Base-by-base conservation (phyloP, 2,113 vertebrate genomes). In the Nibea coibor region DNA sequence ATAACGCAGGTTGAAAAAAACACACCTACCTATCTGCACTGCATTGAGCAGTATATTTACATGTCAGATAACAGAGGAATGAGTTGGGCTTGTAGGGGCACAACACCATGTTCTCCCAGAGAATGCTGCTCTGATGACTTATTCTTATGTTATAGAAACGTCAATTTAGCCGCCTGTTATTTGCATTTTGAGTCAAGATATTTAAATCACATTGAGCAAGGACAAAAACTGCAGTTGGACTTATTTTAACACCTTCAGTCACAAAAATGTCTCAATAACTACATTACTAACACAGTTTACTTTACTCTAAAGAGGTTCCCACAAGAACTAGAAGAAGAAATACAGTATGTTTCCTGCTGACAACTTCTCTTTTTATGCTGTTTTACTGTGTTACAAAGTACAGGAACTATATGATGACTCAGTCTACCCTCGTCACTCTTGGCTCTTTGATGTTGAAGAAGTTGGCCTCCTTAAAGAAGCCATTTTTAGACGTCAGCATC, bases 61-160 rank as follows among this genome's bases (percentile, higher is more conserved):
- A 82, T 54, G 75, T 82, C 82, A 83, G 88, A 91, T 90, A 86
- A 64, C 74, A 14, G 26, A 64, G 56, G 80, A 87, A 87, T 54
- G 11, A 64, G 17, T 28, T 65, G 39, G 6, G 6, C 47, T 51
- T 63, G 59, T 58, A 51, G 26, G 26, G 26, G 19, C 53, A 72
- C 48, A 63, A 63, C 31, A 42, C 17, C 64, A 59, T 20, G 56
- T 22, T 82, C 22, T 58, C 3, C 4, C 39, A 70, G 20, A 76
- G 35, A 35, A 20, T 69, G 53, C 16, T 65, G 24, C 28, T 35
- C 12, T 57, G n/a, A 22, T 16, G 24, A 70, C 14, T 45, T 45
- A 51, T 31, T 75, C 24, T 45, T 1, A 20, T 17, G 35, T 5
- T 61, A 54, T 10, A 75, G 20, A 19, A 9, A 24, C 28, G 62